Evolutionary conservation across 2,113 vertebrate genomes (phyloP), one percentile per base, ranked within the genome.

Genomic region (Pseudopodoces humilis): DNA sequence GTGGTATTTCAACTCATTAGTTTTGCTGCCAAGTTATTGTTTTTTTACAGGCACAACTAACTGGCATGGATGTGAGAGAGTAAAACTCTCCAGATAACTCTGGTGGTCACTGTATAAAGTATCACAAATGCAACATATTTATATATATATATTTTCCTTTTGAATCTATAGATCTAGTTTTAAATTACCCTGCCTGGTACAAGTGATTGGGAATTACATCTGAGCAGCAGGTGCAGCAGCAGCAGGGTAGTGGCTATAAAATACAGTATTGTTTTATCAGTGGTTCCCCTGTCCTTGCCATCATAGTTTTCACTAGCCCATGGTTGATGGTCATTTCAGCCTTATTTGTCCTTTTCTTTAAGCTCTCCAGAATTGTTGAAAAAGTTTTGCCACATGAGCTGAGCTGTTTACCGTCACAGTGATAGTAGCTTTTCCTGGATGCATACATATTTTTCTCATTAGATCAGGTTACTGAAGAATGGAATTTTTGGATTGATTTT

Each of bases 41-140:
- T 56, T 76, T 76, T 81, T 82, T 39, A 50, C 9, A 27, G 21
- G 23, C 60, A 46, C 22, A 55, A 55, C 27, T 63, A 39, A 24
- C 7, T 72, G 15, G 5, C 22, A 5, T 0, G 2, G 44, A 10
- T 2, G 1, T 4, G 21, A 62, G 87, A 63, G 18, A 86, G 19
- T 44, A 72, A 80, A 77, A 69, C 44, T 68, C 41, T 55, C 11
- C 30, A 70, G 4, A 2, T 9, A 25, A 1, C 14, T 68, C 46
- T 31, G 31, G 14, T 83, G 24, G 55, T 69, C 43, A 59, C 21
- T 70, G 22, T 39, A 28, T 8, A n/a, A 69, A 24, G 76, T 50
- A 52, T n/a, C 16, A 53, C 15, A 14, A 88, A 43, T 56, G 5
- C 12, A 62, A 5, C 2, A n/a, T 49, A 39, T 39, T 10, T 6